Percentiles rank a stretch among this genome's conserved stretches.
These are phyloP conservation scores for Caenorhabditis remanei DNA, from an alignment of 1,140 invertebrate species.

Conservation along the genomic window DNA sequence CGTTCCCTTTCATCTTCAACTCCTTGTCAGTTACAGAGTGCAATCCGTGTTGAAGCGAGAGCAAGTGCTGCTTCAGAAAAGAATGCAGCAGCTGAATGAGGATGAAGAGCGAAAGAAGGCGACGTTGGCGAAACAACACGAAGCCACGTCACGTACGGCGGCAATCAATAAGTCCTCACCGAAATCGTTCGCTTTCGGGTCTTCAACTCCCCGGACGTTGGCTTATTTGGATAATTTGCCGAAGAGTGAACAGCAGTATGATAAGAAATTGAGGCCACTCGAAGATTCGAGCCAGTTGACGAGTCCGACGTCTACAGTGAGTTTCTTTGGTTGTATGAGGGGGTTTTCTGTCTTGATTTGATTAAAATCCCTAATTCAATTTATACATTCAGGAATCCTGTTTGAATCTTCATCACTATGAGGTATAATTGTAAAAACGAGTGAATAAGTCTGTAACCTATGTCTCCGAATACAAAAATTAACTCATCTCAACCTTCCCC, in stretches of 20 bases:
- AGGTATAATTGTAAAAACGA: conserved; percentile 22
- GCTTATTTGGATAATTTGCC: conserved; percentile 69
- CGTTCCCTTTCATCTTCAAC: background rate
- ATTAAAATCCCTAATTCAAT: no score
- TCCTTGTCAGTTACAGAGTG: conserved; percentile 50
- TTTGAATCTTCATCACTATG: background rate
- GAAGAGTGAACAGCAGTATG: conserved; percentile 67
- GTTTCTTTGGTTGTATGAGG: background rate
- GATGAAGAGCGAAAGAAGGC: conserved; percentile 59
- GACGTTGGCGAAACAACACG: conserved; percentile 70
- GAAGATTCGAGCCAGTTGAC: conserved; percentile 29
- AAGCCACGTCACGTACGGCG: conserved; percentile 67
- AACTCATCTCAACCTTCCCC: background rate
- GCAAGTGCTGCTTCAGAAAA: conserved; percentile 56
- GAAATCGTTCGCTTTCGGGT: conserved; percentile 70
- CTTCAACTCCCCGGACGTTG: conserved; percentile 71
- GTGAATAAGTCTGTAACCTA: background rate
- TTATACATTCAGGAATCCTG: conserved; percentile 26
- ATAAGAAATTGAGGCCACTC: conserved; percentile 58
- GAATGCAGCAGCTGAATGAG: conserved; percentile 57
- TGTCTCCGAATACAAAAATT: background rate
- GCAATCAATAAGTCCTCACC: conserved; percentile 52
- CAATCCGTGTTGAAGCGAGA: conserved; percentile 39
- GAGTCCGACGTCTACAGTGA: background rate
- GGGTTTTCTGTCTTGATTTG: no score